Evolutionary conservation across 2,888 invertebrate species (phyloP), one percentile per base, ranked within the genome.

Genomic region (Gibbula magus): DNA sequence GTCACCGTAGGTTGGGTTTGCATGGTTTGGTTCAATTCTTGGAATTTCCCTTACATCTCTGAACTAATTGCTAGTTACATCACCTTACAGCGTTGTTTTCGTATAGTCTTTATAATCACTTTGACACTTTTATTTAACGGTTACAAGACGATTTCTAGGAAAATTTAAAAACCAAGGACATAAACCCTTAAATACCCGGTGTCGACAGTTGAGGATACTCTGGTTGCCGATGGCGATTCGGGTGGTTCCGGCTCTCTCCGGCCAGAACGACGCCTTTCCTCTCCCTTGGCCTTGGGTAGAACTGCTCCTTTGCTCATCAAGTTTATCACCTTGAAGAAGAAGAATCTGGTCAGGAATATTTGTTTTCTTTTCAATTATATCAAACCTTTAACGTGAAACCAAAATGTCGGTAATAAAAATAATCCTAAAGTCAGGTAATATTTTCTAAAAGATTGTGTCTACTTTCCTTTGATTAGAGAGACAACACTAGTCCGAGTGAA

Each of bases 301-400:
- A 52, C 75, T 53, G 81, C 75, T 29, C 83, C 83, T 45, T 82
- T 85, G 32, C 82, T 80, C 25, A 85, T 54, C 4, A 83, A 75
- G 20, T 83, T 82, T 25, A 82, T 80, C 70, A 85, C 83, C 85
- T 85, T 29, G 13, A 83, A 70, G 1, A 29, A 53, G 4, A 66
- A 56, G 29, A 16, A 32, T 18, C n/a, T n/a, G n/a, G n/a, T n/a
- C n/a, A n/a, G n/a, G 13, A 45, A 13, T 8, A 45, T 35, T 3
- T 35, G 8, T 45, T 13, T 13, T 13, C 13, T 7, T 10, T 45
- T 7, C 7, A 25, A 1, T 20, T n/a, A 7, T 5, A 7, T 54
- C 10, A 54, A 20, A 22, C 56, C 25, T 5, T 56, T 52, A 52
- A 10, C 20, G 7, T 16, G 25, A 56, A 1, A 56, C 1, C 52